Evolutionary conservation across 1,140 invertebrate species (phyloP).

Genomic region (Babylonia areolata): DNA sequence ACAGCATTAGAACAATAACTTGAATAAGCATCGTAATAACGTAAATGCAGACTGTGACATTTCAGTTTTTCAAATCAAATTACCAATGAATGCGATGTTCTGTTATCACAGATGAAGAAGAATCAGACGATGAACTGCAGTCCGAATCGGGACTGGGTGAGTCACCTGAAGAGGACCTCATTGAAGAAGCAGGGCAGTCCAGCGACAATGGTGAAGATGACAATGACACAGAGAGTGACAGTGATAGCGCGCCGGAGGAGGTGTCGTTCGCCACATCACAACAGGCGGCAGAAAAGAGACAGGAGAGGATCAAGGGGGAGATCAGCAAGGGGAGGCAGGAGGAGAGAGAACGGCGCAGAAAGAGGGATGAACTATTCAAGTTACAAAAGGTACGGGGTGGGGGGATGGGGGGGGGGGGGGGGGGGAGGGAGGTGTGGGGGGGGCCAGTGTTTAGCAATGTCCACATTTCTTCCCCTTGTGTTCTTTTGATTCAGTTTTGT

Average conservation of each 20-base stretch:
- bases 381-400: background rate
- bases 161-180: slow-evolving; percentile 10
- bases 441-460: no score
- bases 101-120: background rate
- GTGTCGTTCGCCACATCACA: background rate
- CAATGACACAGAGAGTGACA: background rate
- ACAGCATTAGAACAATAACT: no score
- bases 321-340: background rate
- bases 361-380: background rate
- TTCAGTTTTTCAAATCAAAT: no score
- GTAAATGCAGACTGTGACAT: no score
- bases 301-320: background rate
- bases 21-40: no score
- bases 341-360: background rate
- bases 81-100: background rate
- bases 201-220: background rate
- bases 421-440: no score
- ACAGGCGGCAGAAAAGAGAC: background rate
- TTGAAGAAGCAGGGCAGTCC: background rate
- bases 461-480: no score
- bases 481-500: no score
- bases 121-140: slow-evolving; percentile 7
- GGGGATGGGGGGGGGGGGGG: no score
- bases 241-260: background rate
- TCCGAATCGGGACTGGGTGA: slow-evolving; percentile 9